Evolutionary conservation across 2,113 vertebrate species (phyloP).

Genomic region (Paraplagusia blochii): DNA sequence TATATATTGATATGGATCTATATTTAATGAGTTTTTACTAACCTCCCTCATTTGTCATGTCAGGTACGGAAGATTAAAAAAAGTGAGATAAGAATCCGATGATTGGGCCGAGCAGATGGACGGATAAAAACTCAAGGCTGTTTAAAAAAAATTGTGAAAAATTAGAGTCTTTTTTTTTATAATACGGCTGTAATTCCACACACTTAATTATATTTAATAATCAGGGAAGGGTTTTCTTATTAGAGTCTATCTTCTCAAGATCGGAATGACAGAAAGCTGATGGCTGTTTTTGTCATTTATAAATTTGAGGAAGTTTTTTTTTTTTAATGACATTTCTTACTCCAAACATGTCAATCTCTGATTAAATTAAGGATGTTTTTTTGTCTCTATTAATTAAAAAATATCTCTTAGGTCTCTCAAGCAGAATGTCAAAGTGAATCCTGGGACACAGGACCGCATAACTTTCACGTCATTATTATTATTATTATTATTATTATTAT

Average conservation of each 20-base stretch:
- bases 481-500: no score
- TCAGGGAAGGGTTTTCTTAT: slow-evolving; percentile 32
- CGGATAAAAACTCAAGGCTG: slow-evolving; percentile 58
- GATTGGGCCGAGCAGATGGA: slow-evolving; percentile 37
- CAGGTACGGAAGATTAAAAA: slow-evolving; percentile 53
- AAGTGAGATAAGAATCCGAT: slow-evolving; percentile 63
- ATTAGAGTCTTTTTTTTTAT: slow-evolving; percentile 44
- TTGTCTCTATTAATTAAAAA: no score
- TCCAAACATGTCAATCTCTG: no score
- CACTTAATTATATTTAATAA: slow-evolving; percentile 53
- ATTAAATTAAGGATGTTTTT: no score
- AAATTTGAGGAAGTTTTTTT: slow-evolving; percentile 25
- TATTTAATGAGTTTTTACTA: slow-evolving; percentile 57
- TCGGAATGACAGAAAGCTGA: slow-evolving; percentile 8
- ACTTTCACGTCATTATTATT: no score
- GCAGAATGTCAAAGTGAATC: no score
- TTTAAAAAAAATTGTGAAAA: slow-evolving; percentile 48
- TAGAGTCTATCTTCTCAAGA: slow-evolving; percentile 26
- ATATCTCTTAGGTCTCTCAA: no score
- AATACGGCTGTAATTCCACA: slow-evolving; percentile 26
- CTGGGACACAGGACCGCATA: no score
- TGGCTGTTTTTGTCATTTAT: slow-evolving; percentile 14
- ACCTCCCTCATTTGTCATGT: slow-evolving; percentile 55
- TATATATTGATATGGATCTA: slow-evolving; percentile 58
- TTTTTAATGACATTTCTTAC: no score